Evolutionary conservation across 2,113 vertebrate species (phyloP).

Genomic region (Todiramphus chloris): DNA sequence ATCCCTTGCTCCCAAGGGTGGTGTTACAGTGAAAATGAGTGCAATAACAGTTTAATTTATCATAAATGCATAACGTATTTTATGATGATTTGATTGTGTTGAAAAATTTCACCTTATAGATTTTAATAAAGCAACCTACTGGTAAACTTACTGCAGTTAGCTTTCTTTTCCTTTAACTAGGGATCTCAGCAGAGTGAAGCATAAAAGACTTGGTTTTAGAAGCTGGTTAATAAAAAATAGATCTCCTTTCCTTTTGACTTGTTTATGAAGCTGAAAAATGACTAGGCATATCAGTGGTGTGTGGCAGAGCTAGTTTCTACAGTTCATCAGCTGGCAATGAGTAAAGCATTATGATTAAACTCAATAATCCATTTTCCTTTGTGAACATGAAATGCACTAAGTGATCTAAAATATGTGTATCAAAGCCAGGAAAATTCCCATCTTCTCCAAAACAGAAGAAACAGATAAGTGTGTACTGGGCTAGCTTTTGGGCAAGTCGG

Average conservation of each 20-base stretch:
- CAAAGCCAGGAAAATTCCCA: neutral
- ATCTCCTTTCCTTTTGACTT: conserved; percentile 74
- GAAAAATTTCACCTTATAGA: conserved; percentile 69
- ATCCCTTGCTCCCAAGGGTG: conserved; percentile 63
- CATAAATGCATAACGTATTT: conserved; percentile 76
- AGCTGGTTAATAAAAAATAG: conserved; percentile 76
- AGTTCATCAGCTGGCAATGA: conserved; percentile 52
- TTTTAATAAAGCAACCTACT: conserved; percentile 74
- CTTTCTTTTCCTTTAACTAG: conserved; percentile 56
- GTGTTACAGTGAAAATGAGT: conserved; percentile 62
- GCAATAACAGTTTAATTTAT: conserved; percentile 73
- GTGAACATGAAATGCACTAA: neutral
- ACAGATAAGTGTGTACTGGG: neutral
- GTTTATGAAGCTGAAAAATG: conserved; percentile 74
- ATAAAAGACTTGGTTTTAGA: conserved; percentile 70
- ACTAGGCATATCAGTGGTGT: conserved; percentile 49
- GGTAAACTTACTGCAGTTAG: conserved; percentile 66
- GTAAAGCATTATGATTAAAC: conserved; percentile 32
- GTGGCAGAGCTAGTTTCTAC: conserved; percentile 69
- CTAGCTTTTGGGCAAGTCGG: neutral
- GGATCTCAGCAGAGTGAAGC: conserved; percentile 47
- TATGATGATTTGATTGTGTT: conserved; percentile 73
- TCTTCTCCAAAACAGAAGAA: neutral
- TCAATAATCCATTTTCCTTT: conserved; percentile 8
- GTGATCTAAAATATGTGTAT: neutral